Evolutionary conservation across 2,113 vertebrate species (phyloP).

Genomic region (Burhinus bistriatus): DNA sequence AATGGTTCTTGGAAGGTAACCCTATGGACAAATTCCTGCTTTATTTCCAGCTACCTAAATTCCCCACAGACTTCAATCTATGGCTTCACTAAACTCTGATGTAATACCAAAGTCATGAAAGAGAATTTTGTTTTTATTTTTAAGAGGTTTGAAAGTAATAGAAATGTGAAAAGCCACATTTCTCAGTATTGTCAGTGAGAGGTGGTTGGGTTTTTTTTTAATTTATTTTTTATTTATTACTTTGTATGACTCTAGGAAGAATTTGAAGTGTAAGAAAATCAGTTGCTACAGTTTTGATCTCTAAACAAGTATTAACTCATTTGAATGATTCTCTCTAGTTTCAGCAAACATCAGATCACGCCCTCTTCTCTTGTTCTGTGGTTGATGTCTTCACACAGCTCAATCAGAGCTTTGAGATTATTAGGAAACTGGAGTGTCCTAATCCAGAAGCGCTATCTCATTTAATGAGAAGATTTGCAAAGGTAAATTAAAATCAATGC

Average conservation of each 20-base stretch:
- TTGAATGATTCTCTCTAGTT: conserved; percentile 76
- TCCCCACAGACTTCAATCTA: background rate
- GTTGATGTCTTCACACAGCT: conserved; percentile 98
- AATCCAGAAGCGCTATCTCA: conserved; percentile 96
- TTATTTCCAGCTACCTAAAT: background rate
- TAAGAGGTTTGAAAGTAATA: background rate
- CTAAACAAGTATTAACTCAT: background rate
- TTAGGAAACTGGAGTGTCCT: conserved; percentile 96
- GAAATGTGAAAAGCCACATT: background rate
- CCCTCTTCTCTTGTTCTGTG: conserved; percentile 97
- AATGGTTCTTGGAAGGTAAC: background rate
- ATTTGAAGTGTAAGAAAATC: background rate
- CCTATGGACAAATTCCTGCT: background rate
- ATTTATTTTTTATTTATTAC: background rate
- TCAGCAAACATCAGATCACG: conserved; percentile 96
- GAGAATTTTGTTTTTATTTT: background rate
- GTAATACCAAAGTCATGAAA: background rate
- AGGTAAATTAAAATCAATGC: conserved; percentile 76
- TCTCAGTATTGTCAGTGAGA: background rate
- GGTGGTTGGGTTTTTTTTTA: background rate
- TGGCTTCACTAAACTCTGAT: background rate
- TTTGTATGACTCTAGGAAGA: background rate
- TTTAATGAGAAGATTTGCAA: conserved; percentile 97
- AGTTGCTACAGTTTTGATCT: background rate
- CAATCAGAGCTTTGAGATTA: conserved; percentile 98